Base-by-base conservation (phyloP, 2,888 invertebrate species). In the Acanthococcus lagerstroemiae region DNA sequence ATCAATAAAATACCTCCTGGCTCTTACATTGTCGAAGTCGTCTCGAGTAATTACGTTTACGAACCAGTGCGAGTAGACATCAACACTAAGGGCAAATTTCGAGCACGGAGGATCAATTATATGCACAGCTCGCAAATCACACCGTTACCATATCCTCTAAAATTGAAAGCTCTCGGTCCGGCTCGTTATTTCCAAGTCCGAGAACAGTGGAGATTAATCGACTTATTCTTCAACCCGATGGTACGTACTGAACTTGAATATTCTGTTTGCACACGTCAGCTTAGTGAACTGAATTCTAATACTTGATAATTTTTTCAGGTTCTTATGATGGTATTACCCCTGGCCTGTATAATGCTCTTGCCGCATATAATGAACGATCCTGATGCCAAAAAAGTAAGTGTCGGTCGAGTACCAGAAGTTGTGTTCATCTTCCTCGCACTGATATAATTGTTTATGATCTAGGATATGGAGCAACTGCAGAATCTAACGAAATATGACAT, bases 281-380 rank as follows among this genome's bases (percentile, higher is more conserved):
- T 24, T 15, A 7, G 6, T 46, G 22, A 7, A 44, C 26, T 24
- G 19, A 4, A 44, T 12, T 26, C 15, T 30, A 27, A 50, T 9
- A n/a, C 4, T 3, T 44, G 55, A 30, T 46, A 48, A n/a, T 61
- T 17, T 67, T 72, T 75, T 25, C 74, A 84, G 84, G 81, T 96
- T 4, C 81, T 97, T 69, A 96, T 96, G 90, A 97, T 96, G 95
- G 84, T 96, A 22, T 76, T 96, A 69, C 96, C 96, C 0, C 78
- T 96, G 27, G 75, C 95, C 4, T 79, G 96, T 5, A 88, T 97
- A 72, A 88, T 95, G 85, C 81, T 96, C 69, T 77, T 96, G 73
- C 95, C 96, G 0, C 95, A 95, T 77, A 86, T 96, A 84, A 90
- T 97, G 87, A 95, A 93, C 74, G 97, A 97, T 78, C 95, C 96